Conservation (phyloP, 1,140 invertebrate genomes). For the Coenobita brevimanus region DNA sequence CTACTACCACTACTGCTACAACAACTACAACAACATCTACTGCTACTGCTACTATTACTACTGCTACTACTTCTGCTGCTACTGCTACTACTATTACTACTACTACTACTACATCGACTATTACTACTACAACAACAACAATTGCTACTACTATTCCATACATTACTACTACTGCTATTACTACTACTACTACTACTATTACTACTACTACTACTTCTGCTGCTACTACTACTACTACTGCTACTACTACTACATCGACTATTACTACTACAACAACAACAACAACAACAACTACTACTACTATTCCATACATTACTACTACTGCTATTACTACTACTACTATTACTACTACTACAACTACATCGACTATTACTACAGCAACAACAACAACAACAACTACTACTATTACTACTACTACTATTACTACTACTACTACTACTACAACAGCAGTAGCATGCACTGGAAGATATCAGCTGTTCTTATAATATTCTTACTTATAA, state of each 20-base stretch:
- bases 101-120: neutral
- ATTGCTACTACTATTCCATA: neutral
- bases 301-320: neutral
- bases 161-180: neutral
- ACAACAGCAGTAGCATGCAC: neutral
- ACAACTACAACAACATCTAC: no score
- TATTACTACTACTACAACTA: conserved; percentile 1
- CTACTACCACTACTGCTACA: neutral
- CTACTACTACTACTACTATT: neutral
- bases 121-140: neutral
- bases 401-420: neutral
- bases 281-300: neutral
- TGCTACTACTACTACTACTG: no score
- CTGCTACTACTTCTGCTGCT: no score
- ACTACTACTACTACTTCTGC: no score
- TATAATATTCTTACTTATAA: neutral
- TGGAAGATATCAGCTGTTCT: neutral
- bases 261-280: neutral
- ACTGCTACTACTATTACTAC: no score
- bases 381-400: no score
- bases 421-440: neutral
- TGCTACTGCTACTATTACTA: neutral
- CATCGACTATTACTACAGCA: no score
- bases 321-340: no score
- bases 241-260: neutral